Evolutionary conservation across 2,888 invertebrate species (phyloP).

Genomic region (Hemithea aestivaria): DNA sequence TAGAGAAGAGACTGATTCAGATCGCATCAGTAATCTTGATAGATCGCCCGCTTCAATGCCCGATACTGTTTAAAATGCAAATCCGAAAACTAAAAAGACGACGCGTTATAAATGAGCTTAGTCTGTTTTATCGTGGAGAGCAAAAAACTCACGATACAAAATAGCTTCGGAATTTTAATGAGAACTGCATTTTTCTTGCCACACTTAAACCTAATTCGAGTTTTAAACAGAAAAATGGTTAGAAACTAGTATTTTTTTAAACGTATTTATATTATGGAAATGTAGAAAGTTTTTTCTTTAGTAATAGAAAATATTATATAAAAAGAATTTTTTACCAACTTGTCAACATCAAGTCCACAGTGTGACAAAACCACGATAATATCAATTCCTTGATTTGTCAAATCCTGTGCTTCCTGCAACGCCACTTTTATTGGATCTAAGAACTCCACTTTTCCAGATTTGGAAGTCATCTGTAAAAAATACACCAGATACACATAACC

Average conservation of each 20-base stretch:
- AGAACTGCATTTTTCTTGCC: too few relatives aligned
- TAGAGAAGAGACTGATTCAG: slow-evolving; percentile 24
- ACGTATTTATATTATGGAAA: too few relatives aligned
- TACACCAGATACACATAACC: not conserved
- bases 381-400: slow-evolving; percentile 82
- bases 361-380: slow-evolving; percentile 91
- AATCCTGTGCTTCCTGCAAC: slow-evolving; percentile 78
- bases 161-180: too few relatives aligned
- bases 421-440: slow-evolving; percentile 82
- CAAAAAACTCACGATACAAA: not conserved
- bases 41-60: slow-evolving; percentile 17
- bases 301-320: too few relatives aligned
- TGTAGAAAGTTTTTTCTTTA: too few relatives aligned
- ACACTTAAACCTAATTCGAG: too few relatives aligned
- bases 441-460: slow-evolving; percentile 81
- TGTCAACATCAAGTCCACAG: slow-evolving; percentile 85
- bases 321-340: slow-evolving; percentile 59
- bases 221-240: not conserved
- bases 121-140: slow-evolving; percentile 1
- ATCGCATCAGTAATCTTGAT: slow-evolving; percentile 29
- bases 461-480: slow-evolving; percentile 76
- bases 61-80: slow-evolving; percentile 15
- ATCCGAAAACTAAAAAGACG: slow-evolving; percentile 3
- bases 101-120: slow-evolving; percentile 10
- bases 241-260: too few relatives aligned